A percentile compares a stretch with the other conserved stretches of the same genome.
phyloP scores from a whole-genome alignment of 2,113 vertebrate genomes.

The Phylloscopus trochiloides region DNA sequence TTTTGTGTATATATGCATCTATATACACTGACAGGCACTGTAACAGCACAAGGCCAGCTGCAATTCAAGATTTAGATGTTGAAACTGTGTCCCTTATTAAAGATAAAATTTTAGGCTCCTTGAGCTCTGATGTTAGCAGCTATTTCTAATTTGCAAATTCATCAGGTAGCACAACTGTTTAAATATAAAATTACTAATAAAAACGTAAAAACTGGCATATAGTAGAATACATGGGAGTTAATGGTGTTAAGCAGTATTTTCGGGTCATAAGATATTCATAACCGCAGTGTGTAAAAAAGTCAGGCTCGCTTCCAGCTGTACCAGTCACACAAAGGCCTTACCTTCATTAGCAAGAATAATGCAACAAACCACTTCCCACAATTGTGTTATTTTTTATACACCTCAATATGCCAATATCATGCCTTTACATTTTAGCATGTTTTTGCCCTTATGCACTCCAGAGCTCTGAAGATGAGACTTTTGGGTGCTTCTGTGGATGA shows the following conservation, averaged over 20 bases:
- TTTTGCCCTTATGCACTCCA: conserved; percentile 22
- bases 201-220: conserved; percentile 60
- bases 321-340: background rate
- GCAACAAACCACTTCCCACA: conserved; percentile 4
- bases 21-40: background rate
- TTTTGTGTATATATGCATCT: background rate
- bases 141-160: conserved; percentile 33
- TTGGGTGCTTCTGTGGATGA: conserved; percentile 36
- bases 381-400: background rate
- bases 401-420: background rate
- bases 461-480: conserved; percentile 44
- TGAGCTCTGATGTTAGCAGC: conserved; percentile 45
- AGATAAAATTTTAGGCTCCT: conserved; percentile 19
- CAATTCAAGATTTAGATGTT: background rate
- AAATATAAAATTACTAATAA: conserved; percentile 65
- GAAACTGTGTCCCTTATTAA: conserved; percentile 4
- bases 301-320: background rate
- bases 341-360: conserved; percentile 1
- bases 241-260: background rate
- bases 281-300: background rate
- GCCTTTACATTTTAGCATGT: conserved; percentile 44
- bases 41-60: conserved; percentile 7
- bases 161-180: conserved; percentile 43
- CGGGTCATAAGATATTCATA: background rate
- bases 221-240: background rate